Evolutionary conservation across 2,113 vertebrate species (phyloP).

Genomic region (Sinosuthora webbiana): DNA sequence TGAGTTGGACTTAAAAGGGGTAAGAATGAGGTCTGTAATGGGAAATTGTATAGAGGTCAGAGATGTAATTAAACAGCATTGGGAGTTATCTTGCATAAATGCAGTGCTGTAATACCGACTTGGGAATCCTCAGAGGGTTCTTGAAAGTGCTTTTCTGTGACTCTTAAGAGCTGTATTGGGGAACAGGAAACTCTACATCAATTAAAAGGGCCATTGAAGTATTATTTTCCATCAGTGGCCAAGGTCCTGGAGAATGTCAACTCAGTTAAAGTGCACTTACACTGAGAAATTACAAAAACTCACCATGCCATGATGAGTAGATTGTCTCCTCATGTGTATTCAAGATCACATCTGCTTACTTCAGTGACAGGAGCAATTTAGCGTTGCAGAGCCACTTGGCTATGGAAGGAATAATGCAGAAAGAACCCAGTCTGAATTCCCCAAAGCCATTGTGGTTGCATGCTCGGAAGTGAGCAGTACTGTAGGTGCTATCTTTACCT

Average conservation of each 20-base stretch:
- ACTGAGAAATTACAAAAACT: not conserved
- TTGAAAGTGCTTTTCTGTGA: not conserved
- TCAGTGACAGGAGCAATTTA: constrained; percentile 12
- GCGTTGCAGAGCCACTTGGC: not conserved
- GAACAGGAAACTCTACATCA: not conserved
- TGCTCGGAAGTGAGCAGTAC: not conserved
- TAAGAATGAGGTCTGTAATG: constrained; percentile 10
- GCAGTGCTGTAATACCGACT: not conserved
- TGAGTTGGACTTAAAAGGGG: not conserved
- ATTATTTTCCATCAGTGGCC: not conserved
- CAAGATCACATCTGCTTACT: constrained; percentile 14
- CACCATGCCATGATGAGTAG: not conserved
- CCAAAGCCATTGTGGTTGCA: not conserved
- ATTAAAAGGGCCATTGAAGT: constrained; percentile 34
- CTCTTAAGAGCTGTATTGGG: constrained; percentile 1
- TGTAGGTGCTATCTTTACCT: not conserved
- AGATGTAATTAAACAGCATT: constrained; percentile 36
- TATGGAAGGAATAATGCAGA: constrained; percentile 16
- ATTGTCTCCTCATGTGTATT: not conserved
- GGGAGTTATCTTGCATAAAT: not conserved
- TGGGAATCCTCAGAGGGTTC: not conserved
- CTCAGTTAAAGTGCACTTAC: constrained; percentile 4
- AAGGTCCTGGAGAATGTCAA: not conserved
- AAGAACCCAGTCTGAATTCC: not conserved
- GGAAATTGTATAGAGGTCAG: constrained; percentile 21